These are phyloP conservation scores for Loris lydekkerianus DNA, from an alignment of 2,797 vertebrate species.

Conservation along the genomic window DNA sequence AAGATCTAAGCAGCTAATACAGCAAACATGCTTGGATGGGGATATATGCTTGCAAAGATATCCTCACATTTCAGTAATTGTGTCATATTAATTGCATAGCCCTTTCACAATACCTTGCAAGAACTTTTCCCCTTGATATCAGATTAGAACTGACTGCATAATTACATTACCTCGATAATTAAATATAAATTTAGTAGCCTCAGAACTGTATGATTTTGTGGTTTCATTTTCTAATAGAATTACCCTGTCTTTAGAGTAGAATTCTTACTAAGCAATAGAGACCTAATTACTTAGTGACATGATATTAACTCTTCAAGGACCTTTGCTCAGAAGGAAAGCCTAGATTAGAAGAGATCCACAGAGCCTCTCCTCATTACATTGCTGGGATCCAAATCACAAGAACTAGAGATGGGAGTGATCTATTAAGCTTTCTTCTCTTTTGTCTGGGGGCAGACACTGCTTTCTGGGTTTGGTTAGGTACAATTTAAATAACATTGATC, in stretches of 20 bases:
- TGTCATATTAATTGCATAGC: slow-evolving; percentile 82
- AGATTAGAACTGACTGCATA: slow-evolving; percentile 84
- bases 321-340: slow-evolving; percentile 41
- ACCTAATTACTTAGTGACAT: slow-evolving; percentile 74
- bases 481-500: not conserved
- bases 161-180: slow-evolving; percentile 89
- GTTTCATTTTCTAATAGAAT: slow-evolving; percentile 82
- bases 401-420: not conserved
- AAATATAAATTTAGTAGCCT: slow-evolving; percentile 82
- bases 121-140: slow-evolving; percentile 83
- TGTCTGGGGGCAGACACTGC: not conserved
- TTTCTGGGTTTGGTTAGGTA: not conserved
- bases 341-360: slow-evolving; percentile 66
- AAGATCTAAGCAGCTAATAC: slow-evolving; percentile 45
- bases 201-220: slow-evolving; percentile 55
- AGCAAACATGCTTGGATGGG: not conserved
- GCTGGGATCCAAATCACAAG: slow-evolving; percentile 30
- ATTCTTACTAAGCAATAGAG: slow-evolving; percentile 74
- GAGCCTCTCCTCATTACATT: slow-evolving; percentile 61
- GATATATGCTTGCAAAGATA: slow-evolving; percentile 57
- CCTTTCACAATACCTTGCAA: slow-evolving; percentile 71
- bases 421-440: slow-evolving; percentile 3
- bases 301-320: slow-evolving; percentile 22
- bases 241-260: slow-evolving; percentile 79
- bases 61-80: slow-evolving; percentile 70